Conservation (phyloP, 1,140 invertebrate species). For the Zophobas atratus region DNA sequence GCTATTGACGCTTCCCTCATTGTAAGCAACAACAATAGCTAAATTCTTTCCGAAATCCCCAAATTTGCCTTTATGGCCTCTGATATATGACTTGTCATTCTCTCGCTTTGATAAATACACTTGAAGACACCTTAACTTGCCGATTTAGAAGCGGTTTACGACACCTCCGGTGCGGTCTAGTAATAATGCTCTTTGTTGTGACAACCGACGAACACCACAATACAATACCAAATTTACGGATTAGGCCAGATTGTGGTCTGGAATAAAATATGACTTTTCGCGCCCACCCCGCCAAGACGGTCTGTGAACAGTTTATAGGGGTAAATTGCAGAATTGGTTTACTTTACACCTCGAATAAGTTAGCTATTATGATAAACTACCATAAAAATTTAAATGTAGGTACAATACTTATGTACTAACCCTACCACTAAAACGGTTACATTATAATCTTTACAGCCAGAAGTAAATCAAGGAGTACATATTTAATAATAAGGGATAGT, state of each 20-base stretch:
- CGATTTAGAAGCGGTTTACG: conserved; percentile 13
- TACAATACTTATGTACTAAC: too few relatives aligned
- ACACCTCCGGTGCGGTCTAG: conserved; percentile 37
- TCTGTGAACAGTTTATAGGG: too few relatives aligned
- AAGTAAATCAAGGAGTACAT: too few relatives aligned
- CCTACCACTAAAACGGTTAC: too few relatives aligned
- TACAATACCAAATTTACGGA: conserved; percentile 43
- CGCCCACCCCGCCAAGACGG: too few relatives aligned
- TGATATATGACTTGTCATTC: conserved; percentile 48
- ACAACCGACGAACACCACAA: conserved; percentile 33
- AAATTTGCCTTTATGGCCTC: conserved; percentile 37
- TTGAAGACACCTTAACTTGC: conserved; percentile 41
- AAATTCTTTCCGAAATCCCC: conserved; percentile 41
- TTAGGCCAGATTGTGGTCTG: conserved; percentile 16
- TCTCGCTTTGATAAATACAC: conserved; percentile 37
- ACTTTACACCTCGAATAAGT: too few relatives aligned
- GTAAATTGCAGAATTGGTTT: too few relatives aligned
- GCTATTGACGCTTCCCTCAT: conserved; percentile 31
- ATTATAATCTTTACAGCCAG: too few relatives aligned
- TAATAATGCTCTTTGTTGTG: conserved; percentile 41
- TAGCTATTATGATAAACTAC: too few relatives aligned
- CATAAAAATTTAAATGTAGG: too few relatives aligned
- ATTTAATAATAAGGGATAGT: too few relatives aligned
- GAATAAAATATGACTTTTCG: conserved; percentile 23
- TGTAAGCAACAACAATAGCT: conserved; percentile 8